Evolutionary conservation across 2,888 invertebrate species (phyloP).

Genomic region (Drosophila demipolita): DNA sequence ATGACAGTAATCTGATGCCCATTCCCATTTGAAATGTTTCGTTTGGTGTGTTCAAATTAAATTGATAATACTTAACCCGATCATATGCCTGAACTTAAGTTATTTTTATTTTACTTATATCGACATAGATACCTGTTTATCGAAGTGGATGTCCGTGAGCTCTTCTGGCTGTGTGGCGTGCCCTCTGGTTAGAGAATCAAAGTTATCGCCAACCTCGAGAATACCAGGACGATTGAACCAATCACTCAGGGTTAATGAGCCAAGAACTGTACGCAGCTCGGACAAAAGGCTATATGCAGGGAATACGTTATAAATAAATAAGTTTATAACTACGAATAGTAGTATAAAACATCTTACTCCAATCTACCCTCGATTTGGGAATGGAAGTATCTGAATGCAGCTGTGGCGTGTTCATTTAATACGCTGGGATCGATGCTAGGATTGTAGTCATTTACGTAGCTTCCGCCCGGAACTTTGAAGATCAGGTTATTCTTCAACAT

Average conservation of each 20-base stretch:
- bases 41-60: too few species aligned
- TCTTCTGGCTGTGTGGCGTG: slow-evolving; percentile 91
- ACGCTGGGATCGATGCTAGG: slow-evolving; percentile 86
- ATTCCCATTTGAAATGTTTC: too few species aligned
- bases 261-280: slow-evolving; percentile 84
- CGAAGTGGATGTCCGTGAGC: slow-evolving; percentile 91
- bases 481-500: slow-evolving; percentile 85
- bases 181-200: slow-evolving; percentile 91
- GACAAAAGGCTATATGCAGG: slow-evolving; percentile 84
- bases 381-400: slow-evolving; percentile 89
- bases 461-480: slow-evolving; percentile 79
- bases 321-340: background rate
- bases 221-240: slow-evolving; percentile 86
- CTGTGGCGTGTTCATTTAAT: slow-evolving; percentile 88
- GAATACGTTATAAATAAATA: background rate
- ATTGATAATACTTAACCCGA: background rate
- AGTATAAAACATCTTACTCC: slow-evolving; percentile 83
- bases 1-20: background rate
- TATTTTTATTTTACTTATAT: background rate
- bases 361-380: slow-evolving; percentile 86
- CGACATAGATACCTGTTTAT: slow-evolving; percentile 83
- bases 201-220: slow-evolving; percentile 86
- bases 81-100: background rate
- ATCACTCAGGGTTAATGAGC: slow-evolving; percentile 86
- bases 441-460: slow-evolving; percentile 86